Conservation (phyloP, 1,140 invertebrate species). For the Epicauta chinensis region DNA sequence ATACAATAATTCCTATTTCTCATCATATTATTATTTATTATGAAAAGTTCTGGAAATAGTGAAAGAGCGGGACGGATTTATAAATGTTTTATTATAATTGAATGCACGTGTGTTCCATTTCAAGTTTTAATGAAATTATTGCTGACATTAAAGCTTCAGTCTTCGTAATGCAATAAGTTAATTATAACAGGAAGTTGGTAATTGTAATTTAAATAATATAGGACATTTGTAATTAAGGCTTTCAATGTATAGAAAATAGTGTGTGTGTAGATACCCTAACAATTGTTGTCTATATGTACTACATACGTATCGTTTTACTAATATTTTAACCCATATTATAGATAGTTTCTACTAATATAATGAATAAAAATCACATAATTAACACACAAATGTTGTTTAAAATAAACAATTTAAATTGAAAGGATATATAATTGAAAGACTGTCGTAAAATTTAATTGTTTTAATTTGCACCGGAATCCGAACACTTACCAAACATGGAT, state of each 20-base stretch:
- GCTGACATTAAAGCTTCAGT: conserved; percentile 34
- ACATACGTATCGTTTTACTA: too few relatives aligned
- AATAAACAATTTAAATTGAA: too few relatives aligned
- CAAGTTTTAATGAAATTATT: conserved; percentile 40
- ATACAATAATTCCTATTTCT: background rate
- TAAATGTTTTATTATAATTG: conserved; percentile 39
- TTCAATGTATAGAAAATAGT: conserved; percentile 9
- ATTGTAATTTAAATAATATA: conserved; percentile 41
- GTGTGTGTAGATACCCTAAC: conserved; percentile 7
- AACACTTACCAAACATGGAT: too few relatives aligned
- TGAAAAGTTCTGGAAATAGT: conserved; percentile 26
- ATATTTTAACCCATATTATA: conserved; percentile 1
- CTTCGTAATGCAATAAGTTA: conserved; percentile 38
- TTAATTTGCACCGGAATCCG: too few relatives aligned
- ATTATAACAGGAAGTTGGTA: conserved; percentile 37
- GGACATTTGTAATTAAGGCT: conserved; percentile 36
- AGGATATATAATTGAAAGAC: too few relatives aligned
- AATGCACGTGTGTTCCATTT: conserved; percentile 37
- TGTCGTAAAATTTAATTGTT: too few relatives aligned
- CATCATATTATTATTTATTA: too few relatives aligned
- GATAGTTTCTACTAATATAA: conserved; percentile 16
- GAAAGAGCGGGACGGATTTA: conserved; percentile 32
- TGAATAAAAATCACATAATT: conserved; percentile 15
- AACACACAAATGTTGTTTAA: conserved; percentile 10
- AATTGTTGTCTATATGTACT: background rate